Percentiles rank a stretch among this genome's conserved stretches.
These are phyloP conservation scores for Nephotettix cincticeps DNA, from an alignment of 1,140 invertebrate species.

Conservation along the genomic window DNA sequence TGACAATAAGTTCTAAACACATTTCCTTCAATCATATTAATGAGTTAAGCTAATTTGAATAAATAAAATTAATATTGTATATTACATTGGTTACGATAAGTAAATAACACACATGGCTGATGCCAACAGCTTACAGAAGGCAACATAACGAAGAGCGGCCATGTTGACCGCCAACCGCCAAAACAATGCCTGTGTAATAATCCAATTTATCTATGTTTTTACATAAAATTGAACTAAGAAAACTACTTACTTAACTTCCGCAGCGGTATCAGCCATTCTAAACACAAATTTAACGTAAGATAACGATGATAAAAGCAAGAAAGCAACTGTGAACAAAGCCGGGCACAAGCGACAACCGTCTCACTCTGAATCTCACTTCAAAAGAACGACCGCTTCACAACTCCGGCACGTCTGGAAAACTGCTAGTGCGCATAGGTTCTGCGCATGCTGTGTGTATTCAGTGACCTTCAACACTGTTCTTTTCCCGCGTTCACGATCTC, in stretches of 20 bases:
- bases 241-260: constrained; percentile 35
- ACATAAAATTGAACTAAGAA: neutral
- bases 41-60: too few species aligned
- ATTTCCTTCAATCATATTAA: too few species aligned
- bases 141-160: constrained; percentile 29
- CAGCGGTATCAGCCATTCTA: constrained; percentile 33
- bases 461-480: neutral
- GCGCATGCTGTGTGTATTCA: neutral
- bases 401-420: constrained; percentile 25
- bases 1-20: too few species aligned
- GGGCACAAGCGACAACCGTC: constrained; percentile 36
- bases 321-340: constrained; percentile 15
- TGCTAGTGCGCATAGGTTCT: neutral
- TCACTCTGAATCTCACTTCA: constrained; percentile 27
- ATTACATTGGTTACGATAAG: too few species aligned
- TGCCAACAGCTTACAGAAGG: too few species aligned
- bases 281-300: constrained; percentile 8
- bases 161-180: constrained; percentile 33
- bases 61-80: too few species aligned
- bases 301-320: constrained; percentile 15
- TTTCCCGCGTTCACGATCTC: neutral
- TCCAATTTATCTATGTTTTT: neutral
- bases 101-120: too few species aligned
- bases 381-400: constrained; percentile 12
- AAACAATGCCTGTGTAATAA: constrained; percentile 7